A percentile compares a stretch with the other conserved stretches of the same genome.
These are phyloP conservation scores for Linepithema humile DNA, from an alignment of 1,140 invertebrate species.

Conservation along the genomic window DNA sequence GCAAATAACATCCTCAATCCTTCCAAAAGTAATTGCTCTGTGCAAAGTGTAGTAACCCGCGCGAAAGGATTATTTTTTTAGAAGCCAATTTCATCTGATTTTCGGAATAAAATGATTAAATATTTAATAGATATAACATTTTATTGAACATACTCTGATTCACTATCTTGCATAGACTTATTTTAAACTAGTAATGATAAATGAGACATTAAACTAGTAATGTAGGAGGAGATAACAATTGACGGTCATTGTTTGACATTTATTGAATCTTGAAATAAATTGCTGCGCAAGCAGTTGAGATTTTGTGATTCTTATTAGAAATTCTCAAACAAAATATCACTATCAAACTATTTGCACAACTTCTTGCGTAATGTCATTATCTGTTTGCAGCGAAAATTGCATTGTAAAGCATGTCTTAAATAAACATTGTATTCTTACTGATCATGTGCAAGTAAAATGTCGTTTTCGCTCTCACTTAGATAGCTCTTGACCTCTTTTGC, in stretches of 20 bases:
- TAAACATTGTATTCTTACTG: conserved; percentile 23
- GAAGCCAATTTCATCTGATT: background rate
- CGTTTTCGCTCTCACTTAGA: background rate
- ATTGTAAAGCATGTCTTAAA: background rate
- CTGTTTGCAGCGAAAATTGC: background rate
- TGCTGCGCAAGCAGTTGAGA: background rate
- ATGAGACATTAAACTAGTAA: background rate
- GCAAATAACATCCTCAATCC: background rate
- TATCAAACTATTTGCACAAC: conserved; percentile 2
- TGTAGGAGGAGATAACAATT: no score
- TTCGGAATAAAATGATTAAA: background rate
- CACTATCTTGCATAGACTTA: background rate
- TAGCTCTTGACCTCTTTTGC: conserved; percentile 26
- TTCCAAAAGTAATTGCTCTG: background rate
- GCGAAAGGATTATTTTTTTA: background rate
- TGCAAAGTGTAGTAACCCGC: background rate
- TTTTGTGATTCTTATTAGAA: background rate
- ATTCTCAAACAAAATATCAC: background rate
- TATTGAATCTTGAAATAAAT: background rate
- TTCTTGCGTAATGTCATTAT: background rate
- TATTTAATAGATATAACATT: no score
- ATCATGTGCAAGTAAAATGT: conserved; percentile 6
- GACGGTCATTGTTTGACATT: background rate
- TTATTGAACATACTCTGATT: background rate
- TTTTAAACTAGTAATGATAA: background rate